These are phyloP conservation scores for Dipodomys ordii DNA, from an alignment of 2,113 vertebrate genomes.

Conservation along the genomic window DNA sequence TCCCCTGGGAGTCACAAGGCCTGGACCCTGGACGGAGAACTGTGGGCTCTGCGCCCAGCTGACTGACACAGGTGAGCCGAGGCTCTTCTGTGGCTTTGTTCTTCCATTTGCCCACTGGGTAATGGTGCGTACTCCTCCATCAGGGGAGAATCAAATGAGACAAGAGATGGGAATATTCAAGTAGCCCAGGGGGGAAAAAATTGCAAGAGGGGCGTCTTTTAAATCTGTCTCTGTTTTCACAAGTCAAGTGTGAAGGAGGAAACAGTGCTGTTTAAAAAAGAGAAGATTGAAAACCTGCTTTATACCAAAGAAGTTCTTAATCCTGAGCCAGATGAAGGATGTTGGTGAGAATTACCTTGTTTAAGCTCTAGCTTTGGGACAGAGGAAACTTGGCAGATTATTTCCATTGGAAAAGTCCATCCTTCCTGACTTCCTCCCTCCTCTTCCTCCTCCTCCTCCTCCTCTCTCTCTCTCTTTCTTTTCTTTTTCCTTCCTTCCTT, in stretches of 20 bases:
- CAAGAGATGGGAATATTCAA: neutral
- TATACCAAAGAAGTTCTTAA: neutral
- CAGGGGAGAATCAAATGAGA: neutral
- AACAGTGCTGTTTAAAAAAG: neutral
- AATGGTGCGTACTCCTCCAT: neutral
- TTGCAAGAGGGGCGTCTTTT: constrained; percentile 40
- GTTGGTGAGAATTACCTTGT: neutral
- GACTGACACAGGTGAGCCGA: neutral
- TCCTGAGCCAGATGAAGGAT: neutral
- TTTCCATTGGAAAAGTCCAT: neutral
- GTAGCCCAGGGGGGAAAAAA: neutral
- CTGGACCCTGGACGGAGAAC: neutral
- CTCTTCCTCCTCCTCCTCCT: too few relatives aligned
- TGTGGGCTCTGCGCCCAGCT: neutral
- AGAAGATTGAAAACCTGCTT: neutral
- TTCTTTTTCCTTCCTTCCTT: too few relatives aligned
- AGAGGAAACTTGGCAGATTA: neutral
- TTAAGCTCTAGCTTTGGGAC: neutral
- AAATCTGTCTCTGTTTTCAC: constrained; percentile 24
- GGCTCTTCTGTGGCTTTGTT: neutral
- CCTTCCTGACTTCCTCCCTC: neutral
- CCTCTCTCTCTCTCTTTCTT: too few relatives aligned
- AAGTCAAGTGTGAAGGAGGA: neutral
- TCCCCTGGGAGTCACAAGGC: neutral
- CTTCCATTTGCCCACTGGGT: neutral